These are phyloP conservation scores for Megaceryle maxima DNA, from an alignment of 2,113 vertebrate species.

Conservation along the genomic window DNA sequence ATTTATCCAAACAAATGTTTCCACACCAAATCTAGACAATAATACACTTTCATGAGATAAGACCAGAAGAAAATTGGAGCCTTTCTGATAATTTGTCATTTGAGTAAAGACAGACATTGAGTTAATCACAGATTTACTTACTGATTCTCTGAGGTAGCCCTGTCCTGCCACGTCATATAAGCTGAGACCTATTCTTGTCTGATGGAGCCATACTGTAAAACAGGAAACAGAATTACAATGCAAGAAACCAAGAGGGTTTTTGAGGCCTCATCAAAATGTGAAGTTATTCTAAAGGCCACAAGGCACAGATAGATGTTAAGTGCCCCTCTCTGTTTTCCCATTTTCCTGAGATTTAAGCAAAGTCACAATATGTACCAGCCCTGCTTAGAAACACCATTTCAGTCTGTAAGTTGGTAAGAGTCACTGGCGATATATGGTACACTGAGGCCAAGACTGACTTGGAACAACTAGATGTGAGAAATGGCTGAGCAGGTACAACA, in stretches of 20 bases:
- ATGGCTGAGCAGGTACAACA: neutral
- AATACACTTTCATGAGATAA: neutral
- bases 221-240: neutral
- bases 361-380: neutral
- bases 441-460: neutral
- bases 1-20: neutral
- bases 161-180: conserved; percentile 98
- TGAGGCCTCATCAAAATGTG: neutral
- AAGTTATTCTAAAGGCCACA: neutral
- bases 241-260: neutral
- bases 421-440: accelerated
- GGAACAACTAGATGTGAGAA: neutral
- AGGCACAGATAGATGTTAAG: neutral
- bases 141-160: conserved; percentile 96
- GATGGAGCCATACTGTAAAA: conserved; percentile 92
- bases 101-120: neutral
- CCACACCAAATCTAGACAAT: neutral
- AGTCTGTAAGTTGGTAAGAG: neutral
- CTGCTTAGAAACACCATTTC: neutral
- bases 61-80: neutral
- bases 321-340: neutral
- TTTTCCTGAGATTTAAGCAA: neutral
- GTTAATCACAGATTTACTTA: conserved; percentile 68
- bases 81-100: neutral
- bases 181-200: conserved; percentile 97